Conservation (phyloP, 2,888 invertebrate genomes). For the Drosophila colorata region DNA sequence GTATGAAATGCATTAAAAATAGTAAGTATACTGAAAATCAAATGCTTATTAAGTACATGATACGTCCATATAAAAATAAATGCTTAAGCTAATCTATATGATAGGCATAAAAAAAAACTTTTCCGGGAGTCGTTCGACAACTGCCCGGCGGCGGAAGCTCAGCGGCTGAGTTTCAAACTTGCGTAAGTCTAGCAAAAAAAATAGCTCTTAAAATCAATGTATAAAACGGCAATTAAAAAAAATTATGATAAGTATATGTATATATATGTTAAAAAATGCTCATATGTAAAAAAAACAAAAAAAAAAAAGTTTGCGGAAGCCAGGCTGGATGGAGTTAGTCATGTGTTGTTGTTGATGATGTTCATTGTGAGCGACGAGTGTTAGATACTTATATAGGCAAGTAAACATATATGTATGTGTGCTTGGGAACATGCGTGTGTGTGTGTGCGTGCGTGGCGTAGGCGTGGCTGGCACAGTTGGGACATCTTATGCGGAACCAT, state of each 20-base stretch:
- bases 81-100: constrained; percentile 33
- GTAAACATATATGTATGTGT: constrained; percentile 49
- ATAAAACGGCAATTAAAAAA: constrained; percentile 9
- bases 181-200: constrained; percentile 35
- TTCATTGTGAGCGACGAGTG: constrained; percentile 52
- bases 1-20: constrained; percentile 54
- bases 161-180: constrained; percentile 65
- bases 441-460: constrained; percentile 26
- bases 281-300: constrained; percentile 13
- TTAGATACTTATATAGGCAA: constrained; percentile 58
- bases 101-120: constrained; percentile 30
- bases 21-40: constrained; percentile 15
- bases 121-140: constrained; percentile 73
- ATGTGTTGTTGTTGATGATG: constrained; percentile 22
- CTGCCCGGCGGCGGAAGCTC: constrained; percentile 62
- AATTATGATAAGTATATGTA: constrained; percentile 7
- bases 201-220: constrained; percentile 20
- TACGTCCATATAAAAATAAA: constrained; percentile 31
- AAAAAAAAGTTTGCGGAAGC: constrained; percentile 37
- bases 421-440: constrained; percentile 50
- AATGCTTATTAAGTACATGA: constrained; percentile 37
- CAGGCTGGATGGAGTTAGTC: constrained; percentile 55
- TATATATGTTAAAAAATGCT: constrained; percentile 13
- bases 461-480: constrained; percentile 56
- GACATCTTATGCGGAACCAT: constrained; percentile 82